A percentile compares a stretch with the other conserved stretches of the same genome.
These are phyloP conservation scores for Megaceryle alcyon DNA, from an alignment of 2,797 vertebrate species.

Conservation along the genomic window DNA sequence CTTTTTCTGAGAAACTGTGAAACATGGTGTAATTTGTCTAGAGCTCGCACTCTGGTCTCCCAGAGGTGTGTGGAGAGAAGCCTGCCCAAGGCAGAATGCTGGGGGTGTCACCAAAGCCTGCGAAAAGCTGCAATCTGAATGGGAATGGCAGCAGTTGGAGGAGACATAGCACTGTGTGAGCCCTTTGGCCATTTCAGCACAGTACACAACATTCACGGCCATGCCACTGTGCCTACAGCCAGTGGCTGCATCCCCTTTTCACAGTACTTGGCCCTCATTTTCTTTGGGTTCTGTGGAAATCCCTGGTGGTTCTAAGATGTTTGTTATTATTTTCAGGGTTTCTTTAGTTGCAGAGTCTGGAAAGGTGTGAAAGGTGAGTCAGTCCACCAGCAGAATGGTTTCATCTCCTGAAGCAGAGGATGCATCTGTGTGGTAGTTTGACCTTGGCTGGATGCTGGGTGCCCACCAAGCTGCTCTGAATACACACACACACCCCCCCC, in stretches of 20 bases:
- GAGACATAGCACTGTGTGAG: neutral
- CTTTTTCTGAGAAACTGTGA: neutral
- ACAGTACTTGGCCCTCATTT: accelerated
- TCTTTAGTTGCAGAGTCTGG: neutral
- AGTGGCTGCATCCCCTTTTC: neutral
- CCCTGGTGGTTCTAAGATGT: neutral
- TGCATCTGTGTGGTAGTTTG: neutral
- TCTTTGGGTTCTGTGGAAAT: neutral
- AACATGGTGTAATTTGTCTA: neutral
- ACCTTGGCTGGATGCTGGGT: too few species aligned
- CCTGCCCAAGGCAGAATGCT: neutral
- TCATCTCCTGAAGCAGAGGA: neutral
- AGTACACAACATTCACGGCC: neutral
- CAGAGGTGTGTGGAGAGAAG: neutral
- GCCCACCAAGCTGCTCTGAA: too few species aligned
- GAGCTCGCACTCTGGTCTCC: neutral
- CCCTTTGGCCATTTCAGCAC: neutral
- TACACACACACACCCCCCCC: too few species aligned
- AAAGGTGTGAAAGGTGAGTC: neutral
- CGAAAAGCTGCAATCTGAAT: neutral
- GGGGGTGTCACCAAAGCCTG: neutral
- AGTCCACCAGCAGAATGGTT: neutral
- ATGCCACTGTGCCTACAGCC: neutral
- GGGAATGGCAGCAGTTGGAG: neutral
- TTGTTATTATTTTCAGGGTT: neutral